A percentile compares a stretch with the other conserved stretches of the same genome.
Conservation (phyloP, 2,113 vertebrate genomes). For the Pristiophorus japonicus region DNA sequence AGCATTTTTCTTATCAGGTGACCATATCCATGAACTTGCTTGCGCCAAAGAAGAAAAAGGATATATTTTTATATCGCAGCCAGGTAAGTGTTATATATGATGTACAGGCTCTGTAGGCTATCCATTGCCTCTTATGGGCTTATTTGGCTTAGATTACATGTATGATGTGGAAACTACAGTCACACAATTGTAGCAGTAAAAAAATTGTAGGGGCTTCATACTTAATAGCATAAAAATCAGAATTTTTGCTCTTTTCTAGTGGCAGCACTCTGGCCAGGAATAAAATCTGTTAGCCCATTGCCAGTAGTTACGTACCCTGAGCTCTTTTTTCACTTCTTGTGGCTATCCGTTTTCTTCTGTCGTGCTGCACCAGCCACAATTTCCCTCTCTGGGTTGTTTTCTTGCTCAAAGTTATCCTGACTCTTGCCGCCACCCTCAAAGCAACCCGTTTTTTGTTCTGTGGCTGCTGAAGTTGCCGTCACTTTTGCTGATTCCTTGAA, state of each 20-base stretch:
- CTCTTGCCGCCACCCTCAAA: neutral
- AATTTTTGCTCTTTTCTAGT: neutral
- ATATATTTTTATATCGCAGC: neutral
- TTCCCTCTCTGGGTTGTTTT: neutral
- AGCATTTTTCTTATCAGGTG: neutral
- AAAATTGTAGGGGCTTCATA: neutral
- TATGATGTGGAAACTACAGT: neutral
- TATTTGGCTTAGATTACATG: neutral
- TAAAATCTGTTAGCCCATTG: neutral
- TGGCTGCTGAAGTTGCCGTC: neutral
- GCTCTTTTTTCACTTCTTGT: neutral
- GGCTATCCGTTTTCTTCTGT: neutral
- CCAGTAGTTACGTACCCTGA: neutral
- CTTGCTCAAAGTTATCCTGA: neutral
- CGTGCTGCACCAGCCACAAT: neutral
- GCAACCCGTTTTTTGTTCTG: neutral
- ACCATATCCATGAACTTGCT: neutral
- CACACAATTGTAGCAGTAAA: neutral
- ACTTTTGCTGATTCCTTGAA: neutral
- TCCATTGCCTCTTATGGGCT: neutral
- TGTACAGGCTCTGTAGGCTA: neutral
- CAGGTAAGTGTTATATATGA: neutral
- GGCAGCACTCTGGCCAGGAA: neutral
- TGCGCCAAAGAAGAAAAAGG: neutral
- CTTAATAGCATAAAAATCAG: neutral